A percentile compares a stretch with the other conserved stretches of the same genome.
These are phyloP conservation scores for Brachionus asplanchnoidis DNA, from an alignment of 1,140 invertebrate species.

Conservation along the genomic window DNA sequence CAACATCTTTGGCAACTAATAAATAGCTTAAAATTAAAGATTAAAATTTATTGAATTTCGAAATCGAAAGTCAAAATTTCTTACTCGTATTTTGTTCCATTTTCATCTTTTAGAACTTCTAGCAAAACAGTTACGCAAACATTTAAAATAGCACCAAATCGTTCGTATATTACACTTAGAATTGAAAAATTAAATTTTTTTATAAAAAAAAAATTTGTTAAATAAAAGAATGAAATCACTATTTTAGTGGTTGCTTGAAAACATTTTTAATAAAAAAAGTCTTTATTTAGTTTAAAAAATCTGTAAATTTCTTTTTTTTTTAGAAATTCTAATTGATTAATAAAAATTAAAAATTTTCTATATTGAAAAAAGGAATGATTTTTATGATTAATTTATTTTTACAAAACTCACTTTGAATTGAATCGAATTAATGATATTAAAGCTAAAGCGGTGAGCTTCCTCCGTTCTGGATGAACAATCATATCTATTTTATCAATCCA, in stretches of 20 bases:
- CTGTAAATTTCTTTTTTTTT: too few relatives aligned
- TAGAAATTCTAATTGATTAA: too few relatives aligned
- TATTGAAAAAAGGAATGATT: not conserved
- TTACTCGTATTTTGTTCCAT: slow-evolving; percentile 66
- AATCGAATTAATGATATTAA: slow-evolving; percentile 66
- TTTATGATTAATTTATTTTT: not conserved
- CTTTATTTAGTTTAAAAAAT: too few relatives aligned
- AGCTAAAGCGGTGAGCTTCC: slow-evolving; percentile 75
- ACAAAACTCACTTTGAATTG: slow-evolving; percentile 3
- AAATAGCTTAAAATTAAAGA: slow-evolving; percentile 43
- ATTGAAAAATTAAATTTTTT: not conserved
- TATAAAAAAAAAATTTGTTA: too few relatives aligned
- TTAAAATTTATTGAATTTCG: not conserved
- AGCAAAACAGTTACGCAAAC: slow-evolving; percentile 76
- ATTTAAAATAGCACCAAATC: slow-evolving; percentile 70
- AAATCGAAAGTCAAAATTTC: slow-evolving; percentile 47
- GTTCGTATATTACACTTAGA: slow-evolving; percentile 63
- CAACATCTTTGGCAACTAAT: slow-evolving; percentile 46
- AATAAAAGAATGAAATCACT: too few relatives aligned
- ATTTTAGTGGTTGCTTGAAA: too few relatives aligned
- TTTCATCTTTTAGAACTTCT: slow-evolving; percentile 72
- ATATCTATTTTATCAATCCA: slow-evolving; percentile 75
- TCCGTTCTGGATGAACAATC: slow-evolving; percentile 70
- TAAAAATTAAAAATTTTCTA: too few relatives aligned
- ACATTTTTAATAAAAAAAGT: too few relatives aligned